Conservation (phyloP, 2,888 invertebrate genomes). For the Euplagia quadripunctaria region DNA sequence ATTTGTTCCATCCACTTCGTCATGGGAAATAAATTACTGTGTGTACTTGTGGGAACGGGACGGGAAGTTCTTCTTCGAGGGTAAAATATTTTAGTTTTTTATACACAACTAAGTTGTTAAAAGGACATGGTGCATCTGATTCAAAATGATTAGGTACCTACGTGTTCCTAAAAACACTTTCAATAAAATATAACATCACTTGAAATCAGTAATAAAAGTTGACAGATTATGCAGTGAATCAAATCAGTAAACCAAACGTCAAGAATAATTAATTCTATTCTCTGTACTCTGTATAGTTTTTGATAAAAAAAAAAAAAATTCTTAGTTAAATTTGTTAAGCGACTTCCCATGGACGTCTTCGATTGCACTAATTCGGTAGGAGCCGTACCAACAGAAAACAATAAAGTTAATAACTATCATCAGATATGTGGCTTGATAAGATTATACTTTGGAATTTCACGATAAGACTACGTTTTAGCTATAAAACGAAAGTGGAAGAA, state of each 20-base stretch:
- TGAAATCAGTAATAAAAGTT: no score
- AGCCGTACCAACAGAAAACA: no score
- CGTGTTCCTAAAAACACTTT: slow-evolving; percentile 32
- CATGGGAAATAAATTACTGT: slow-evolving; percentile 3
- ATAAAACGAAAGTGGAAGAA: no score
- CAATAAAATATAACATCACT: no score
- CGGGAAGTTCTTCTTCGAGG: not conserved
- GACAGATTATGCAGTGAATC: slow-evolving; percentile 12
- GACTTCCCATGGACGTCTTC: no score
- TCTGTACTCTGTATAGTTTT: no score
- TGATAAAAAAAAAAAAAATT: no score
- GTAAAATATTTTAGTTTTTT: not conserved
- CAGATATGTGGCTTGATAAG: not conserved
- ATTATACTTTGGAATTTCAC: no score
- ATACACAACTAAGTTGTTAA: not conserved
- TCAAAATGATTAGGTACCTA: slow-evolving; percentile 45
- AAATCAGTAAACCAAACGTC: slow-evolving; percentile 47
- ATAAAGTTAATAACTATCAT: not conserved
- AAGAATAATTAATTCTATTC: slow-evolving; percentile 37
- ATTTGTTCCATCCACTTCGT: not conserved
- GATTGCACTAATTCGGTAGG: no score
- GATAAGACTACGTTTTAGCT: no score
- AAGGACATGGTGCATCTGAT: not conserved
- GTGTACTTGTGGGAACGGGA: not conserved
- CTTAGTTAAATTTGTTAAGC: no score